phyloP scores from a whole-genome alignment of 2,113 vertebrate species.

The Catagonus wagneri region DNA sequence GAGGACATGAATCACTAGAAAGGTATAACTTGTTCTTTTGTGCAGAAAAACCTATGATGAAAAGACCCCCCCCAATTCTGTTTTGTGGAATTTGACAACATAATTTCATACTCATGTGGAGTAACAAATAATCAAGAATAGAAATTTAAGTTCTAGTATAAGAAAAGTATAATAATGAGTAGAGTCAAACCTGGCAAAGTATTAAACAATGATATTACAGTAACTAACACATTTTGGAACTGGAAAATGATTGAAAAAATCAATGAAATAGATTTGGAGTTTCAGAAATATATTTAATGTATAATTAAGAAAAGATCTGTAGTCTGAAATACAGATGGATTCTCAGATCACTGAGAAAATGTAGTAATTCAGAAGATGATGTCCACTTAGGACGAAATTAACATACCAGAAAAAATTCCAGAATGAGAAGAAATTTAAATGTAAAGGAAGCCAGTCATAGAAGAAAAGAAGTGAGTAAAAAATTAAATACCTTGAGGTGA shows the following conservation, averaged over 20 bases:
- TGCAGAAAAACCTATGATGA: background rate
- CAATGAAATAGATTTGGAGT: background rate
- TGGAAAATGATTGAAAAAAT: background rate
- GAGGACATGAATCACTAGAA: background rate
- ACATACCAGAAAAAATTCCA: background rate
- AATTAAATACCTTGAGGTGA: background rate
- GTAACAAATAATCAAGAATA: constrained; percentile 6
- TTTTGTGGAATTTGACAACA: background rate
- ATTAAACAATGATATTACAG: background rate
- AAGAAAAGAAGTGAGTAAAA: background rate
- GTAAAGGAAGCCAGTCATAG: background rate
- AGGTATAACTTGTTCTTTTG: background rate
- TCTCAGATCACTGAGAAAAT: constrained; percentile 35
- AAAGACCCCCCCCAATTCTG: background rate
- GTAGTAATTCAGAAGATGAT: background rate
- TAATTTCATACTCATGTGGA: background rate
- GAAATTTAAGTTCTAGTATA: background rate
- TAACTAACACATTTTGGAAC: background rate
- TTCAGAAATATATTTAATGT: background rate
- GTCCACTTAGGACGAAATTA: background rate
- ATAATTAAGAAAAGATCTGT: background rate
- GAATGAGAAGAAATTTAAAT: background rate
- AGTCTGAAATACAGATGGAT: background rate
- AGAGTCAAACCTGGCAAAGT: background rate
- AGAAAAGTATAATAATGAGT: constrained; percentile 1